These are phyloP conservation scores for Odontomyia ornata DNA, from an alignment of 2,888 invertebrate species.

Conservation along the genomic window DNA sequence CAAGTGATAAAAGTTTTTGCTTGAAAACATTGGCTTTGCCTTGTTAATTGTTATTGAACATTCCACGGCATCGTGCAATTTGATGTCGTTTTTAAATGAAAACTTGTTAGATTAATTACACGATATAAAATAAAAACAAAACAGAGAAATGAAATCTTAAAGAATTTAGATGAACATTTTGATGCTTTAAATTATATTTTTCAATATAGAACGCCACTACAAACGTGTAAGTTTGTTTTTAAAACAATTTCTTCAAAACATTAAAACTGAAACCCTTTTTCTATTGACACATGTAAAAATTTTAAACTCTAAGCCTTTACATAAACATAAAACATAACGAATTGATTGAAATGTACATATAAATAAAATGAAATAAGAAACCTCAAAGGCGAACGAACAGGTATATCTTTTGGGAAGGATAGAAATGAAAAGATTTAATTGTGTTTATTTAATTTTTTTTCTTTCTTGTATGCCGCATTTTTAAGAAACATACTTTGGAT, in stretches of 20 bases:
- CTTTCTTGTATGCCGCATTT: not conserved
- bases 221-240: not conserved
- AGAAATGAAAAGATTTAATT: not conserved
- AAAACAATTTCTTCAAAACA: not conserved
- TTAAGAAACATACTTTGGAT: not conserved
- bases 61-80: slow-evolving; percentile 9
- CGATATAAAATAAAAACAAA: not conserved
- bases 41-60: slow-evolving; percentile 22
- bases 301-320: slow-evolving; percentile 4
- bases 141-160: not conserved
- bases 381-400: not conserved
- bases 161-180: not conserved
- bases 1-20: slow-evolving; percentile 28
- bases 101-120: not conserved
- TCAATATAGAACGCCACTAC: not conserved
- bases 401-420: not conserved
- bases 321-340: not conserved
- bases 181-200: not conserved
- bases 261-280: not conserved
- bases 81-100: slow-evolving; percentile 3
- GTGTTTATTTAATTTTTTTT: not conserved
- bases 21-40: slow-evolving; percentile 22
- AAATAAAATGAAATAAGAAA: not conserved
- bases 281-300: slow-evolving; percentile 10
- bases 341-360: slow-evolving; percentile 14